phyloP scores from a whole-genome alignment of 1,140 invertebrate species.

The Eubasilissa regina region DNA sequence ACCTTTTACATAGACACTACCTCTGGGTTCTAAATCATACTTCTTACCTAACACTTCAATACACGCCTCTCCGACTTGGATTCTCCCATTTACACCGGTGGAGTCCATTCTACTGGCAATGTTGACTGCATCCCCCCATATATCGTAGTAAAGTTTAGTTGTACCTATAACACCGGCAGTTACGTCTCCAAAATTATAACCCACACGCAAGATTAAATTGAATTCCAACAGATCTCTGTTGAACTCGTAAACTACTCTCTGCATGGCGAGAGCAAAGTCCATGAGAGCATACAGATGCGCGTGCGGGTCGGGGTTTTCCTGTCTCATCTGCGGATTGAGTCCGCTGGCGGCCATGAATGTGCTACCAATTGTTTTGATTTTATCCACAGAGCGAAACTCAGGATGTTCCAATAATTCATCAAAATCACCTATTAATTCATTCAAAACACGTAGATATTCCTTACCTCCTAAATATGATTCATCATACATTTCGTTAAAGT shows the following conservation, averaged over 20 bases:
- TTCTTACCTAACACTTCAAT: slow-evolving; percentile 77
- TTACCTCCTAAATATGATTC: slow-evolving; percentile 94
- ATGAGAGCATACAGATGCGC: slow-evolving; percentile 89
- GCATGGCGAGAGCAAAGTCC: slow-evolving; percentile 91
- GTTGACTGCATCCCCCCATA: slow-evolving; percentile 99
- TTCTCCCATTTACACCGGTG: slow-evolving; percentile 87
- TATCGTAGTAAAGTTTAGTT: slow-evolving; percentile 96
- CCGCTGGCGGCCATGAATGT: slow-evolving; percentile 99
- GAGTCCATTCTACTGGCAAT: slow-evolving; percentile 97
- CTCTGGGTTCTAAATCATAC: slow-evolving; percentile 87
- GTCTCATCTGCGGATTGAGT: slow-evolving; percentile 83
- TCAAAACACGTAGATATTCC: slow-evolving; percentile 94
- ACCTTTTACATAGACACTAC: slow-evolving; percentile 94
- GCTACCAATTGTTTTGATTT: slow-evolving; percentile 98
- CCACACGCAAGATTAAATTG: slow-evolving; percentile 92
- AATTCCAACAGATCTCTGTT: slow-evolving; percentile 92
- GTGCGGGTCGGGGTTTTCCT: slow-evolving; percentile 76
- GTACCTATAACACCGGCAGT: slow-evolving; percentile 97
- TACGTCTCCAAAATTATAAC: slow-evolving; percentile 90
- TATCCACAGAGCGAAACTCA: slow-evolving; percentile 93
- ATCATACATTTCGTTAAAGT: slow-evolving; percentile 97
- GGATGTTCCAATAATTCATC: slow-evolving; percentile 89
- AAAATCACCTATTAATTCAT: slow-evolving; percentile 96
- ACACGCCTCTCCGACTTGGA: slow-evolving; percentile 88
- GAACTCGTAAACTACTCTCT: slow-evolving; percentile 88